Conservation (phyloP, 2,888 invertebrate species). For the Agonopterix subpropinquella region DNA sequence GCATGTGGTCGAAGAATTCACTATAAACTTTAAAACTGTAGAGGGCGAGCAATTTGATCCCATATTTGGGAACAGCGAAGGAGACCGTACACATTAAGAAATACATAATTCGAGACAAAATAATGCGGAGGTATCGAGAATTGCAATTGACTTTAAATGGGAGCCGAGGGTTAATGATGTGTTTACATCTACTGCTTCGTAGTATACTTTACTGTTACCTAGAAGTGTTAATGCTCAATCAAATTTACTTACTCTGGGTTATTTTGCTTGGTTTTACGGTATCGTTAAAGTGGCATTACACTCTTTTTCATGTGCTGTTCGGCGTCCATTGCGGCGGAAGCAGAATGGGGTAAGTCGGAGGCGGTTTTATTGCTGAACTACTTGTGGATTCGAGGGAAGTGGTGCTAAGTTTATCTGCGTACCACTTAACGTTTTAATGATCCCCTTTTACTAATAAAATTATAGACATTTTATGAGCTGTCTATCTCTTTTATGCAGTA, state of each 20-base stretch:
- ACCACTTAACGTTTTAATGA: constrained; percentile 20
- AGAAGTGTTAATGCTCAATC: constrained; percentile 55
- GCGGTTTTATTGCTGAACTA: constrained; percentile 46
- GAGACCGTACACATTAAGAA: constrained; percentile 2
- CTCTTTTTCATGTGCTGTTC: constrained; percentile 69
- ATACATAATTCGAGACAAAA: constrained; percentile 4
- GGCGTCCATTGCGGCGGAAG: constrained; percentile 38
- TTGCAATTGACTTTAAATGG: constrained; percentile 18
- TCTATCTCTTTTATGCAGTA: constrained; percentile 12
- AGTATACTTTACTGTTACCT: constrained; percentile 39
- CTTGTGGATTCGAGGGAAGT: constrained; percentile 53
- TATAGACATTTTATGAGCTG: constrained; percentile 15
- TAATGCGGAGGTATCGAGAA: constrained; percentile 9
- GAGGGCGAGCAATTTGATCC: constrained; percentile 5
- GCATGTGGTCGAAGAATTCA: not conserved
- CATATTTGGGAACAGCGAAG: constrained; percentile 3
- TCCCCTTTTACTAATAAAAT: constrained; percentile 14
- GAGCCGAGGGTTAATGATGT: constrained; percentile 26
- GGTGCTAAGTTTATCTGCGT: constrained; percentile 19
- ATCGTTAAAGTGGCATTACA: constrained; percentile 63
- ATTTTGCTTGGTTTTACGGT: constrained; percentile 51
- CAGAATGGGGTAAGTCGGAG: constrained; percentile 76
- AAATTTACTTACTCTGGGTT: constrained; percentile 43
- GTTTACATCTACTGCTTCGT: constrained; percentile 31
- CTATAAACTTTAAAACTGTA: constrained; percentile 2